Base-by-base conservation (phyloP, 2,113 vertebrate genomes). In the Gadus chalcogrammus region DNA sequence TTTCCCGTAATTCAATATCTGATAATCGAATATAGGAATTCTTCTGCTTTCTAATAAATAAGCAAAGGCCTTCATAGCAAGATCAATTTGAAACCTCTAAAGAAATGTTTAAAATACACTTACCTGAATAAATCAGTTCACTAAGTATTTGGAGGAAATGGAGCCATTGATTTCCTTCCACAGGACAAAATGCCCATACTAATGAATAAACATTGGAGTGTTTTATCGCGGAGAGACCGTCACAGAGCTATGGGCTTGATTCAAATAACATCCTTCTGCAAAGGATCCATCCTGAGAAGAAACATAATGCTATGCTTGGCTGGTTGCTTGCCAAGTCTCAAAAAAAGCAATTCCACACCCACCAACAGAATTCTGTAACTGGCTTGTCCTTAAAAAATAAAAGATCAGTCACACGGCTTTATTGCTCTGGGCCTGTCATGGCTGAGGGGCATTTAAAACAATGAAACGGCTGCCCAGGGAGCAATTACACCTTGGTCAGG, bases 391-490 rank as follows among this genome's bases (percentile, higher is more conserved):
- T 79, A 81, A 84, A 35, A 35, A 35, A 35, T 5, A 35, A 35
- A 35, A 35, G 31, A 56, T 61, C 67, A 56, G 11, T 78, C 56
- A 71, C 72, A 76, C 79, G 70, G 76, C 83, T 73, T 87, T 88
- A 90, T 88, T 87, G 86, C 84, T 83, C 84, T 87, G 80, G 42
- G 72, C 77, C 79, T 69, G 79, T 65, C 48, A 72, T 27, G 38
- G 70, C 69, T 77, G 78, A 74, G 70, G 84, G 79, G 80, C 88
- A 86, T 90, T 91, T 89, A 87, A 87, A 88, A 88, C 85, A 85
- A 84, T 69, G 77, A 74, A 88, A 89, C 3, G 73, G 75, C 73
- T 73, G 84, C 86, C 84, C 64, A 12, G 90, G 88, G 89, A 82
- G 82, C 87, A 85, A 86, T 90, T 90, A 91, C 71, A 89, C 72